Conservation (phyloP, 1,140 invertebrate species). For the Manduca sexta region DNA sequence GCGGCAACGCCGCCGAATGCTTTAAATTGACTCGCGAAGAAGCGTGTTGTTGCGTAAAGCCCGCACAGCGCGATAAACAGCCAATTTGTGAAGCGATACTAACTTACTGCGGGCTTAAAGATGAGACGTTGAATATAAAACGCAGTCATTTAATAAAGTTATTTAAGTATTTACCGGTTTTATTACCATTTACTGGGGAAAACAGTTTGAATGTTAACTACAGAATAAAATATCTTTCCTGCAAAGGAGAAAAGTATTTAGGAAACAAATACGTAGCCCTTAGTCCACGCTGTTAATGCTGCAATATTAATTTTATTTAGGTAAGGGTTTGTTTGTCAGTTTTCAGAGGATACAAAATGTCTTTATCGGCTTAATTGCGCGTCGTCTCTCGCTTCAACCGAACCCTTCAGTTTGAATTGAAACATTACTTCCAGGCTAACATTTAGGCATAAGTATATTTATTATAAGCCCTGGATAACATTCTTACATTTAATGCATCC, state of each 20-base stretch:
- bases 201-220: too few relatives aligned
- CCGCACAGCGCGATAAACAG: conserved; percentile 44
- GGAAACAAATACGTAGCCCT: neutral
- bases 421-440: conserved; percentile 18
- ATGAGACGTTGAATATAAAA: conserved; percentile 36
- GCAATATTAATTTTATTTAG: conserved; percentile 34
- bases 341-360: conserved; percentile 30
- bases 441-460: neutral
- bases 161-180: neutral
- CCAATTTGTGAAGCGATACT: conserved; percentile 45
- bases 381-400: conserved; percentile 19
- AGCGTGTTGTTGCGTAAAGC: conserved; percentile 40
- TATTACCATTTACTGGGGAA: too few relatives aligned
- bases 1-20: conserved; percentile 21
- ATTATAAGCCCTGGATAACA: neutral
- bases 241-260: too few relatives aligned
- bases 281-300: conserved; percentile 15
- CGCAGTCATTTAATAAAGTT: conserved; percentile 3
- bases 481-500: neutral
- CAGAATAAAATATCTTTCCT: too few relatives aligned
- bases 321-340: conserved; percentile 30
- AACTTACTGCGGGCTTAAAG: conserved; percentile 32
- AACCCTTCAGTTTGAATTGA: conserved; percentile 24
- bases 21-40: conserved; percentile 53
- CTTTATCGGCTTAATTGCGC: conserved; percentile 48